Base-by-base conservation (phyloP, 2,797 vertebrate genomes). In the Tokudaia muenninki region DNA sequence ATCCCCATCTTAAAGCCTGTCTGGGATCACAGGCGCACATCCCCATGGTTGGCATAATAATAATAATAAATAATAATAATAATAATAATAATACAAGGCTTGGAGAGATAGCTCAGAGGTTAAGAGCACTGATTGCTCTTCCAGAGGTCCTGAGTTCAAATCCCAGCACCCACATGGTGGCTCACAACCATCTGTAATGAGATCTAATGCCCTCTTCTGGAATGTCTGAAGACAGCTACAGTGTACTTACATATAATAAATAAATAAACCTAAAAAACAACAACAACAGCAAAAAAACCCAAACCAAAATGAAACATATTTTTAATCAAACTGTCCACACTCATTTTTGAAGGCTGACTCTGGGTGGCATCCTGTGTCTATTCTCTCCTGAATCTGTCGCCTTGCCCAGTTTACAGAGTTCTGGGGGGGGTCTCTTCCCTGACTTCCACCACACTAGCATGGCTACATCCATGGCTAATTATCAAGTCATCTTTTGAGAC, bases 281-380 rank as follows among this genome's bases (percentile, higher is more conserved):
- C 13, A 14, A 41, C 44, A 77, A 63, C 22, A 61, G n/a, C 13
- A 34, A n/a, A 80, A 57, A 80, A 63, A 29, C 1, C 55, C 3
- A 29, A 65, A 29, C 19, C 44, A 55, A 79, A n/a, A n/a, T 9
- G 17, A 77, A 24, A 26, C 24, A 10, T 29, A 41, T 11, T 41
- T 86, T 52, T 24, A 50, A 50, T 24, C 11, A n/a, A 52, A 37
- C 10, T 79, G 22, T 6, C 34, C 59, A 82, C 63, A 47, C n/a
- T 14, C 93, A 90, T 78, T 96, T 97, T 82, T 96, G 91, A 96
- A 96, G n/a, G 9, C 72, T 82, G 50, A 19, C 9, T 90, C 44
- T 86, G 57, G 29, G 13, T 19, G 21, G 29, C 31, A 7, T 44
- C 26, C 21, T 47, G 5, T 29, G 29, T 44, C 31, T 65, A 13